Percentiles rank a stretch among this genome's conserved stretches.
Conservation (phyloP, 2,797 vertebrate species). For the Chelon labrosus region DNA sequence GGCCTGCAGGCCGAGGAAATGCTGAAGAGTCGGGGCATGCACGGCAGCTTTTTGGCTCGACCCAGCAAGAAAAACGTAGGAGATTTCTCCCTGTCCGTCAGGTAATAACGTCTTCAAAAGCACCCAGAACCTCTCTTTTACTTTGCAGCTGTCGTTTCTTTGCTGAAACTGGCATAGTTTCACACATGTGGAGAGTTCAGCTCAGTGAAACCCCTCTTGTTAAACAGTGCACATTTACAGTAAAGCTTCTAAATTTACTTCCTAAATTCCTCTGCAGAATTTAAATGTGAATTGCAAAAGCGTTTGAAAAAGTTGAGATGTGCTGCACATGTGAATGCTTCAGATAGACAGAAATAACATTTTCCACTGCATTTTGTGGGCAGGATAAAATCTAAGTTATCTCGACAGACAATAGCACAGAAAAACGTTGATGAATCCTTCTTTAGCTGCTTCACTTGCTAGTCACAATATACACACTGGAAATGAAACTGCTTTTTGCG, state of each 20-base stretch:
- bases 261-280: background rate
- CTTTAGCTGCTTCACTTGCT: background rate
- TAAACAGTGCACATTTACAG: background rate
- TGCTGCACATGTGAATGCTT: background rate
- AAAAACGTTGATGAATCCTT: background rate
- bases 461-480: background rate
- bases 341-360: background rate
- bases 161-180: background rate
- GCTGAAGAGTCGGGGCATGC: slow-evolving; percentile 90
- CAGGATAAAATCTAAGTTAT: background rate
- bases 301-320: background rate
- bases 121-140: background rate
- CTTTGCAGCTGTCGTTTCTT: background rate
- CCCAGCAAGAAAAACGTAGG: slow-evolving; percentile 93
- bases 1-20: slow-evolving; percentile 92
- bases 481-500: too few species aligned
- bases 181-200: background rate
- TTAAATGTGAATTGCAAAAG: background rate
- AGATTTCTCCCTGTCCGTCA: slow-evolving; percentile 97
- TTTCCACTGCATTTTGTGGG: slow-evolving; percentile 4
- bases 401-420: background rate
- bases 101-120: slow-evolving; percentile 76
- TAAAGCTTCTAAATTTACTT: slow-evolving; percentile 5
- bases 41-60: slow-evolving; percentile 95
- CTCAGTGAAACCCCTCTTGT: background rate